Evolutionary conservation across 2,888 invertebrate species (phyloP), one percentile per base, ranked within the genome.

Genomic region (Cordilura impudica): DNA sequence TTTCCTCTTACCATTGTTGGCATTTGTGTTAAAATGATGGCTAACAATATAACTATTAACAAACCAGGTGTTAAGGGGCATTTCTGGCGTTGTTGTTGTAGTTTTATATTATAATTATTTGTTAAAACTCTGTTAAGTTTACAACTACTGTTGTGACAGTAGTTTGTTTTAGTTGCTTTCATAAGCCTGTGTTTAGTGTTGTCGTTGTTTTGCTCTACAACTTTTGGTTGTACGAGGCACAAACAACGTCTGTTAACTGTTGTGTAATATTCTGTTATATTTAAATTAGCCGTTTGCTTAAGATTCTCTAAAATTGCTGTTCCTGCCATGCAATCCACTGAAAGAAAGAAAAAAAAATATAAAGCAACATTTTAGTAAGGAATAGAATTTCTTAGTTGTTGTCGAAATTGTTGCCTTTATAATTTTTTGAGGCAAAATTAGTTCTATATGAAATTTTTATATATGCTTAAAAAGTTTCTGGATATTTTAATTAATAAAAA

Each of bases 321-420:
- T 72, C 67, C 67, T 54, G 65, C 77, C 75, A 73, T 82, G 83
- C 84, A 83, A 82, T 77, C 83, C 81, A 81, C 69, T 82, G 72
- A 39, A 74, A 70, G 56, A 47, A 65, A 39, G 49, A 45, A 29
- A 45, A 60, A 26, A 69, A n/a, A 18, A 51, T 67, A 0, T 79
- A 83, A 14, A 80, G 74, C 4, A 49, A n/a, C n/a, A n/a, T n/a
- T n/a, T n/a, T n/a, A n/a, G n/a, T n/a, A n/a, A n/a, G n/a, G n/a
- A n/a, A n/a, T n/a, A n/a, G n/a, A n/a, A n/a, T n/a, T n/a, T n/a
- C n/a, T n/a, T n/a, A n/a, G n/a, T n/a, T n/a, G n/a, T n/a, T n/a
- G n/a, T n/a, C n/a, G n/a, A n/a, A n/a, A n/a, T n/a, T n/a, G n/a
- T n/a, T n/a, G n/a, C n/a, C n/a, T n/a, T n/a, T n/a, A n/a, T n/a